phyloP scores from a whole-genome alignment of 2,888 invertebrate species.

The Cephonodes hylas region DNA sequence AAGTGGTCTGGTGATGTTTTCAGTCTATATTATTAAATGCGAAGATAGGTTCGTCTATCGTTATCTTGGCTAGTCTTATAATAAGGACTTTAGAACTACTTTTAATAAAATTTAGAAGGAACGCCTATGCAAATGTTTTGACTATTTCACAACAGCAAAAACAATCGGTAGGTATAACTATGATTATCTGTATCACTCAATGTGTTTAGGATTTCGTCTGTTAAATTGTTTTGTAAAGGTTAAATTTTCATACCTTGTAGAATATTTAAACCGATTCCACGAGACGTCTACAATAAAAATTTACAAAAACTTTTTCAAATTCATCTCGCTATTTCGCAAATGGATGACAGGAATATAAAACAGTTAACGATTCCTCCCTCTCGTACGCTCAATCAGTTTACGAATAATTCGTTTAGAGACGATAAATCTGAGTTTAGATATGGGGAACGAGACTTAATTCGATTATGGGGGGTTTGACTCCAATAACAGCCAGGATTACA shows the following conservation, averaged over 20 bases:
- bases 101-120: too few species aligned
- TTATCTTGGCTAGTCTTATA: too few species aligned
- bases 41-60: too few species aligned
- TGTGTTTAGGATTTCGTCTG: too few species aligned
- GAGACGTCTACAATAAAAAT: neutral
- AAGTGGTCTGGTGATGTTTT: neutral
- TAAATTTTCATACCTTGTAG: too few species aligned
- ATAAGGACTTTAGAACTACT: too few species aligned
- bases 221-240: too few species aligned
- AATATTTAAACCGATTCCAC: neutral
- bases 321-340: neutral
- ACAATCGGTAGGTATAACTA: too few species aligned
- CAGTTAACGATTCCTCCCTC: slow-evolving; percentile 51
- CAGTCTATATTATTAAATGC: too few species aligned
- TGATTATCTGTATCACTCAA: too few species aligned
- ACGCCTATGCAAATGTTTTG: too few species aligned
- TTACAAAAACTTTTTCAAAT: slow-evolving; percentile 26
- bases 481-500: slow-evolving; percentile 57
- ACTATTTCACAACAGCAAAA: too few species aligned
- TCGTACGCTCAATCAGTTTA: slow-evolving; percentile 62
- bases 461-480: slow-evolving; percentile 56
- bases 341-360: slow-evolving; percentile 55
- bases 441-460: slow-evolving; percentile 59
- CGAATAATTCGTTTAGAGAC: slow-evolving; percentile 73
- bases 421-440: slow-evolving; percentile 74